These are phyloP conservation scores for Lynx canadensis DNA, from an alignment of 2,113 vertebrate species.

Conservation along the genomic window DNA sequence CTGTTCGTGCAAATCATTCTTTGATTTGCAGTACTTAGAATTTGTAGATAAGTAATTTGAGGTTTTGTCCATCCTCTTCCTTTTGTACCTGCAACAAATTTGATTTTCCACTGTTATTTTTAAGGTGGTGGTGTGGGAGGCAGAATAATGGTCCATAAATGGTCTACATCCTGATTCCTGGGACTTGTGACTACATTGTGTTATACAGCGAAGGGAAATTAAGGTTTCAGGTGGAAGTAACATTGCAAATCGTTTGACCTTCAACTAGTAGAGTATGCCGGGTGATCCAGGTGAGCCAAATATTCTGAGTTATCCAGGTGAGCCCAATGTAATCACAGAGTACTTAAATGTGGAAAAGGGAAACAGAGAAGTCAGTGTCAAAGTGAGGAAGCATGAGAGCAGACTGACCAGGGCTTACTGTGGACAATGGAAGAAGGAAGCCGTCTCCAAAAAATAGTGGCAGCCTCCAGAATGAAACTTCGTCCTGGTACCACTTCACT, in stretches of 20 bases:
- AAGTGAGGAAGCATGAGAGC: rapidly evolving
- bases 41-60: not conserved
- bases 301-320: not conserved
- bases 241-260: not conserved
- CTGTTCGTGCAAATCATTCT: not conserved
- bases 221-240: not conserved
- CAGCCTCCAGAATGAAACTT: not conserved
- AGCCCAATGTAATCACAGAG: not conserved
- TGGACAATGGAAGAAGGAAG: not conserved
- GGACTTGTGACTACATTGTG: not conserved
- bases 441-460: not conserved
- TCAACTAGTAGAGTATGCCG: not conserved
- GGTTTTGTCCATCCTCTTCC: not conserved
- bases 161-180: too few relatives aligned
- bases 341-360: not conserved
- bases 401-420: not conserved
- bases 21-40: not conserved
- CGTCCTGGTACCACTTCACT: rapidly evolving
- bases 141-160: not conserved
- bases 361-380: not conserved
- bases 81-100: not conserved
- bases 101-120: not conserved
- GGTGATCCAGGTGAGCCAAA: not conserved
- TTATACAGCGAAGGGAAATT: not conserved
- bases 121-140: not conserved